These are phyloP conservation scores for Apodemia mormo DNA, from an alignment of 2,888 invertebrate genomes.

Conservation along the genomic window DNA sequence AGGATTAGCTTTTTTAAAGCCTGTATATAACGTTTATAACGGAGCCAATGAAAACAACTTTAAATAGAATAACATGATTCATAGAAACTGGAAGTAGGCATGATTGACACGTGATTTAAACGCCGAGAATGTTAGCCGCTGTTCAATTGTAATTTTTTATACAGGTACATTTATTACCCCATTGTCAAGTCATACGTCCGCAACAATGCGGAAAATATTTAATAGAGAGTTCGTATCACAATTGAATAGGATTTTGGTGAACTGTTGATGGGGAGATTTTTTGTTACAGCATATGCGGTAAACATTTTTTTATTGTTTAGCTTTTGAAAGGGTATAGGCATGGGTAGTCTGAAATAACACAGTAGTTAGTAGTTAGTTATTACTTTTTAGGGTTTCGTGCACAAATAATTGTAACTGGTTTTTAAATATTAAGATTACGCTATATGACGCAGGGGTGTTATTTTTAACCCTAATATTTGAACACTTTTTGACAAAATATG, in stretches of 20 bases:
- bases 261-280: conserved; percentile 44
- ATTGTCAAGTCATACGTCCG: conserved; percentile 65
- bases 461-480: no score
- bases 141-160: conserved; percentile 61
- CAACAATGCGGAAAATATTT: conserved; percentile 69
- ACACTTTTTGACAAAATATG: no score
- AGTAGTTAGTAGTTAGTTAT: background rate
- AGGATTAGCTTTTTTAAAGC: conserved; percentile 19
- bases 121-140: conserved; percentile 58
- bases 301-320: conserved; percentile 13
- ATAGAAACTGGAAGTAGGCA: conserved; percentile 52
- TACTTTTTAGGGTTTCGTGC: background rate
- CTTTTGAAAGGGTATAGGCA: background rate
- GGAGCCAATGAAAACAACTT: conserved; percentile 27
- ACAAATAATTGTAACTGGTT: no score
- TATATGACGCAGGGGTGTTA: no score
- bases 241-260: conserved; percentile 41
- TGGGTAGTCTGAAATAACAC: background rate
- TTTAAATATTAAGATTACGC: no score
- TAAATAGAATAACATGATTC: conserved; percentile 41
- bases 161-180: conserved; percentile 64
- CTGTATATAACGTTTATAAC: background rate
- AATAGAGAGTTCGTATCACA: conserved; percentile 62
- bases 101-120: conserved; percentile 79
- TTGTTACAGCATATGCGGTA: conserved; percentile 8